These are phyloP conservation scores for Hozukius guyotensis DNA, from an alignment of 2,797 vertebrate species.

Conservation along the genomic window DNA sequence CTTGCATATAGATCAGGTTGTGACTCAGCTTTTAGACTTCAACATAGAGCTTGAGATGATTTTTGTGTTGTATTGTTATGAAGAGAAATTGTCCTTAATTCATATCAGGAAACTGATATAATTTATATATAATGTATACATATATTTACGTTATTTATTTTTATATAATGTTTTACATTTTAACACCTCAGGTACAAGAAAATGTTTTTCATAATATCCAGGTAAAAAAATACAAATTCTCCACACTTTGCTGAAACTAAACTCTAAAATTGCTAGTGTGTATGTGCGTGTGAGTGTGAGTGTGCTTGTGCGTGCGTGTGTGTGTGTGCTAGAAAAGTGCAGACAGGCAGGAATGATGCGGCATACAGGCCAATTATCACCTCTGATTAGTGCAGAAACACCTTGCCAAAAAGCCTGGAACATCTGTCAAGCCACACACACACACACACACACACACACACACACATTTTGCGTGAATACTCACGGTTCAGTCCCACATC, in stretches of 20 bases:
- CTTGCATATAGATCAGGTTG: neutral
- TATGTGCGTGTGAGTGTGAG: neutral
- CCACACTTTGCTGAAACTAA: neutral
- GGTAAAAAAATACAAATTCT: neutral
- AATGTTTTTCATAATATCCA: neutral
- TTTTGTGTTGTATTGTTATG: neutral
- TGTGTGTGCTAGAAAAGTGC: neutral
- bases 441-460: neutral
- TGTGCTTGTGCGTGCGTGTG: neutral
- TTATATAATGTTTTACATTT: neutral
- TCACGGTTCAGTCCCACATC: conserved; percentile 98
- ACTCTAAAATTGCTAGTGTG: neutral
- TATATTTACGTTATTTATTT: too few relatives aligned
- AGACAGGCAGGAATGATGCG: neutral
- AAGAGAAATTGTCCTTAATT: neutral
- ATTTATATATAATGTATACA: neutral
- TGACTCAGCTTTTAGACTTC: neutral
- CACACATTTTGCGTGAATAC: conserved; percentile 59
- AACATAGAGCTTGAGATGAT: neutral
- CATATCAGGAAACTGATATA: neutral
- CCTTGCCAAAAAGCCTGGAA: conserved; percentile 11
- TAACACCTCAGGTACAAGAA: neutral
- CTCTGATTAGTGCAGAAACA: conserved; percentile 44
- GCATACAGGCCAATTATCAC: conserved; percentile 59
- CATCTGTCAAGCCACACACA: conserved; percentile 10